Evolutionary conservation across 1,140 invertebrate genomes (phyloP).

Genomic region (Drosophila punjabiensis): DNA sequence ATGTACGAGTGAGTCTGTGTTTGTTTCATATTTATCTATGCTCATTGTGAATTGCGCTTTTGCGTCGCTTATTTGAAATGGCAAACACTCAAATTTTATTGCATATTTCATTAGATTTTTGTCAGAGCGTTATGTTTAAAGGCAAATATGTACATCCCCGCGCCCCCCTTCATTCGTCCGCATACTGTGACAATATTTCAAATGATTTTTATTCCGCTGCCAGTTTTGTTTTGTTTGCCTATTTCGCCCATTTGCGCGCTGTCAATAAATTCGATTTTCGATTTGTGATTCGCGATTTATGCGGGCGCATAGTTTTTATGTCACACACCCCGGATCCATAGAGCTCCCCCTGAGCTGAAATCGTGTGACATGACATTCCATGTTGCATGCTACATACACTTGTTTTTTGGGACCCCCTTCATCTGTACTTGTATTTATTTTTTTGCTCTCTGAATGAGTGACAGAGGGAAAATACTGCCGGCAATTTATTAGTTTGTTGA

Average conservation of each 20-base stretch:
- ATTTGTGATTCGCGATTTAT: conserved; percentile 73
- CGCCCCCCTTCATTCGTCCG: conserved; percentile 16
- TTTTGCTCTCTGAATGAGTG: conserved; percentile 4
- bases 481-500: conserved; percentile 75
- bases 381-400: conserved; percentile 47
- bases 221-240: conserved; percentile 61
- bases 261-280: conserved; percentile 83
- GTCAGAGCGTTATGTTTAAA: conserved; percentile 70
- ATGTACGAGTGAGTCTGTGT: conserved; percentile 10
- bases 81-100: conserved; percentile 80
- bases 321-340: conserved; percentile 8
- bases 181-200: conserved; percentile 38
- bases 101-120: conserved; percentile 82
- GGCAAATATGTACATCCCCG: conserved; percentile 52
- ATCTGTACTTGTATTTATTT: neutral
- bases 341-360: conserved; percentile 22
- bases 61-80: conserved; percentile 65
- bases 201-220: conserved; percentile 62
- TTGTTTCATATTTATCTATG: conserved; percentile 53
- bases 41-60: conserved; percentile 69
- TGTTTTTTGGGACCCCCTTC: conserved; percentile 11
- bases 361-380: conserved; percentile 51
- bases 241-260: conserved; percentile 71
- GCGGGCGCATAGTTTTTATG: conserved; percentile 61
- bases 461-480: conserved; percentile 33